Conservation (phyloP, 1,140 invertebrate genomes). For the Micrasema longulum region DNA sequence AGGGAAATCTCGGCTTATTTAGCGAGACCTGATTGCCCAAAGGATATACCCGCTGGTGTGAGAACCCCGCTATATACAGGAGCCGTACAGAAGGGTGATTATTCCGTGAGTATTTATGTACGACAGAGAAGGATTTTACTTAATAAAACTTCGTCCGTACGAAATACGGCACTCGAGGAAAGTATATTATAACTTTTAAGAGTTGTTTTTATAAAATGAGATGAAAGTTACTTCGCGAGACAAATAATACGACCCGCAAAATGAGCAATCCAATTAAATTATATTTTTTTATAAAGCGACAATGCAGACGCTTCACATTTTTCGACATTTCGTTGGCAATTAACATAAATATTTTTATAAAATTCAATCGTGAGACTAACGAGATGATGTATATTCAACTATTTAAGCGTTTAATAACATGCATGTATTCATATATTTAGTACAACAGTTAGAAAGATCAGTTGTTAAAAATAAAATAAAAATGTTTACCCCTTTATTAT, state of each 20-base stretch:
- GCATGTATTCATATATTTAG: too few relatives aligned
- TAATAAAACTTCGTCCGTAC: conserved; percentile 25
- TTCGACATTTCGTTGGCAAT: too few relatives aligned
- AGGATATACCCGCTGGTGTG: conserved; percentile 28
- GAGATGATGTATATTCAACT: too few relatives aligned
- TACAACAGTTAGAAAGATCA: too few relatives aligned
- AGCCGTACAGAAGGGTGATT: conserved; percentile 23
- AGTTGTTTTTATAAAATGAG: conserved; percentile 37
- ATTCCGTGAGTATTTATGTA: conserved; percentile 18
- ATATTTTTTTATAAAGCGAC: conserved; percentile 15
- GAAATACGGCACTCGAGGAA: conserved; percentile 17
- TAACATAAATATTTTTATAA: too few relatives aligned
- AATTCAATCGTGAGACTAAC: too few relatives aligned
- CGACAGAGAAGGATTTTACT: conserved; percentile 29
- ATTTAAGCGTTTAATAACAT: too few relatives aligned
- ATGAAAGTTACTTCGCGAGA: conserved; percentile 12
- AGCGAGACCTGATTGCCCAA: conserved; percentile 51
- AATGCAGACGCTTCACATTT: too few relatives aligned
- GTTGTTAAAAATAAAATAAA: too few relatives aligned
- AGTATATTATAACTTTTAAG: conserved; percentile 24
- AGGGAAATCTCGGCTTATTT: conserved; percentile 50
- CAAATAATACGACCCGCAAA: conserved; percentile 18
- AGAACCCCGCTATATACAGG: conserved; percentile 26
- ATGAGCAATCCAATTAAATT: conserved; percentile 4
- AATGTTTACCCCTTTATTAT: too few relatives aligned